Conservation (phyloP, 2,113 vertebrate genomes). For the Actenoides lindsayi region DNA sequence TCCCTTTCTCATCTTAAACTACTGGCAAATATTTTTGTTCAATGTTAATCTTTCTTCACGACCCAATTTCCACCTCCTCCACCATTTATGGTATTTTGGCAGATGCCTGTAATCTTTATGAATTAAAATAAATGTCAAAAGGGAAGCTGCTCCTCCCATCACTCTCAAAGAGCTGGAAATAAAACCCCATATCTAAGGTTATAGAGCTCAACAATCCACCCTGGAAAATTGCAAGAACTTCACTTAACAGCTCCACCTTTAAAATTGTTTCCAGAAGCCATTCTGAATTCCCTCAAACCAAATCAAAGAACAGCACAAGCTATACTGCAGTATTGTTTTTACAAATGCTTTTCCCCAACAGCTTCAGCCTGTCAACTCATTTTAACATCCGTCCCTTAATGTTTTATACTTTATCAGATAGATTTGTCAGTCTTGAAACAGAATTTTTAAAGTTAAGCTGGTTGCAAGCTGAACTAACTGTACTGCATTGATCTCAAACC, state of each 20-base stretch:
- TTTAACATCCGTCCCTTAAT: background rate
- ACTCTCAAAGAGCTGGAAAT: slow-evolving; percentile 25
- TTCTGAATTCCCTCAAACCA: background rate
- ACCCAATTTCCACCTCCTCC: slow-evolving; percentile 54
- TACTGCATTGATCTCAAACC: background rate
- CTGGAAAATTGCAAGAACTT: background rate
- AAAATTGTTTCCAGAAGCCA: background rate
- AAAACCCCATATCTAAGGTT: slow-evolving; percentile 11
- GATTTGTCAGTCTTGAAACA: background rate
- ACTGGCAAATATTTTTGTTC: slow-evolving; percentile 39
- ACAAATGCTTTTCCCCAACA: background rate
- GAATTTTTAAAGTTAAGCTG: background rate
- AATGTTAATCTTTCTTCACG: slow-evolving; percentile 16
- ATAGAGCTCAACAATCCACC: background rate
- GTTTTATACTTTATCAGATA: background rate
- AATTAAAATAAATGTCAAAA: slow-evolving; percentile 62
- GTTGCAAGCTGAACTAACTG: background rate
- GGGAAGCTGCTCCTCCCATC: background rate
- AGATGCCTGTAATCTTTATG: slow-evolving; percentile 58
- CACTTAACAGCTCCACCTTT: background rate
- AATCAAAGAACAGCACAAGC: background rate
- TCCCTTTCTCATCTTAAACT: slow-evolving; percentile 13
- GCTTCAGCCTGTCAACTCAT: background rate
- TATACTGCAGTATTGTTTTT: background rate
- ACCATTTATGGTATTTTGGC: slow-evolving; percentile 44